Evolutionary conservation across 2,113 vertebrate genomes (phyloP), one percentile per base, ranked within the genome.

Genomic region (Smithornis capensis): DNA sequence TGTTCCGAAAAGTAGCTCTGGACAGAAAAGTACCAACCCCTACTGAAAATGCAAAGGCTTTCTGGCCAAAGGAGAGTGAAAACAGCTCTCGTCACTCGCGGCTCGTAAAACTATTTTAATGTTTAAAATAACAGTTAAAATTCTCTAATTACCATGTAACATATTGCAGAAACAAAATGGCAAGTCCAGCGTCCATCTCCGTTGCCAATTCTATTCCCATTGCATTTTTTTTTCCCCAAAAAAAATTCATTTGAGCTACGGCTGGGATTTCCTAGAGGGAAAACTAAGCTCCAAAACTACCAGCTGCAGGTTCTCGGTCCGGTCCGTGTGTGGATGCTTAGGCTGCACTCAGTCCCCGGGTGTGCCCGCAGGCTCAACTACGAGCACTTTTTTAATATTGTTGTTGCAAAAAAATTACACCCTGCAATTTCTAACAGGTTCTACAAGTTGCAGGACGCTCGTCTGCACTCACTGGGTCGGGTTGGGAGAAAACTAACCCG

Each of bases 401-500:
- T 15, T 38, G 21, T 15, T 10, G 64, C 5, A 38, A 35, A 52
- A 33, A 64, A 62, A 35, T 14, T 4, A 16, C 1, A 2, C 12
- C 2, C 33, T 6, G 12, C 19, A 0, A 11, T 77, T 76, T 52
- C 3, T 14, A 35, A 2, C 18, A 10, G 49, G 53, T 82, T 31
- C 75, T 33, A 62, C 94, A 88, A 70, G 94, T 85, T 85, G 89
- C 50, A 19, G 80, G 64, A 19, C 5, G 22, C 57, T 52, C 24
- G 10, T 44, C 35, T 19, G 49, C n/a, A 4, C 9, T 18, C 35
- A 0, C 40, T 3, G 60, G 2, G 42, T 28, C 52, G 11, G 38
- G 23, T 0, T 12, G 56, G 17, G 45, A 24, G 7, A 35, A 57
- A 56, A 5, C 2, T 0, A 11, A 5, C 4, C 3, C 11, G 5